These are phyloP conservation scores for Amphipyra tragopoginis DNA, from an alignment of 2,888 invertebrate genomes.

Conservation along the genomic window DNA sequence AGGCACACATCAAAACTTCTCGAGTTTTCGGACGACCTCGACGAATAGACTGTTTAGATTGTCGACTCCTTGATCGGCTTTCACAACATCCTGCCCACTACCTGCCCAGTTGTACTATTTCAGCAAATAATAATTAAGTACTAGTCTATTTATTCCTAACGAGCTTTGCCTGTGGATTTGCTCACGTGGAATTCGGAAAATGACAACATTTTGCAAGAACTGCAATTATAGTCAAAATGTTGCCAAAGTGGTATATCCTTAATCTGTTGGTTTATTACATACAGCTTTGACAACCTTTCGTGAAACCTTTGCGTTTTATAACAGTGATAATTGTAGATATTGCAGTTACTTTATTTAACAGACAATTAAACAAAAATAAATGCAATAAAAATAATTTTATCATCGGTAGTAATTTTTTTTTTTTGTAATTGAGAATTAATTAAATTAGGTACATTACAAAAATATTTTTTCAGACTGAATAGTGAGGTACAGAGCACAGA, in stretches of 20 bases:
- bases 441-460: too few species aligned
- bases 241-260: too few species aligned
- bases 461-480: not conserved
- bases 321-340: too few species aligned
- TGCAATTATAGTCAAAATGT: too few species aligned
- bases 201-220: not conserved
- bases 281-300: too few species aligned
- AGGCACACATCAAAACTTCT: not conserved
- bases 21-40: conserved; percentile 32
- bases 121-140: conserved; percentile 2
- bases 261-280: too few species aligned
- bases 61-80: conserved; percentile 30
- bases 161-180: not conserved
- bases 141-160: conserved; percentile 12
- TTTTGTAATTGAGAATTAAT: too few species aligned
- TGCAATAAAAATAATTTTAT: too few species aligned
- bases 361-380: not conserved
- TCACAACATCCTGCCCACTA: conserved; percentile 35
- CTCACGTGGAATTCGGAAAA: not conserved
- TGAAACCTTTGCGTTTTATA: too few species aligned
- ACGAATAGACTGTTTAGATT: conserved; percentile 18
- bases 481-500: conserved; percentile 4
- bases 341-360: too few species aligned
- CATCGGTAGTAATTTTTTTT: too few species aligned
- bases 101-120: conserved; percentile 11